phyloP scores from a whole-genome alignment of 2,113 vertebrate species.

The Gobio gobio region DNA sequence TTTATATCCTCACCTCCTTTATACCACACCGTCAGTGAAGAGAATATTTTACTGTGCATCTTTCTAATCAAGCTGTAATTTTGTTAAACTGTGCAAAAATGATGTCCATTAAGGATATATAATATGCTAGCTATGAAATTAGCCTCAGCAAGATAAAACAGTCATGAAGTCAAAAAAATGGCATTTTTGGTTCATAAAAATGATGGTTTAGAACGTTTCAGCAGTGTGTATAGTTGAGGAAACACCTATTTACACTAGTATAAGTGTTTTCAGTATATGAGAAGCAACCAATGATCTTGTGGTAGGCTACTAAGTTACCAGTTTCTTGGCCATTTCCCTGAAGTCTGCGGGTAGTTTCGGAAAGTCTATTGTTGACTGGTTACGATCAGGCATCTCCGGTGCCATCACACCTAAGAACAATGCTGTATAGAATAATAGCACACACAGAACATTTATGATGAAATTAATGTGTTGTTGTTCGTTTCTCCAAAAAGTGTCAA shows the following conservation, averaged over 20 bases:
- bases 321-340: constrained; percentile 49
- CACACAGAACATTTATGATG: not conserved
- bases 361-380: not conserved
- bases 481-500: not conserved
- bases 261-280: not conserved
- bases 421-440: constrained; percentile 42
- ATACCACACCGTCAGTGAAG: too few relatives aligned
- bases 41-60: not conserved
- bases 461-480: not conserved
- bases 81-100: not conserved
- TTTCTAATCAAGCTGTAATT: not conserved
- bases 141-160: not conserved
- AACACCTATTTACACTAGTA: not conserved
- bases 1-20: too few relatives aligned
- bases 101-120: not conserved
- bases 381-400: not conserved
- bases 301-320: constrained; percentile 65
- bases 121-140: not conserved
- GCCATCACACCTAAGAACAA: not conserved
- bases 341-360: constrained; percentile 38
- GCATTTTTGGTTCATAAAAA: not conserved
- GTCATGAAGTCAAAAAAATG: not conserved
- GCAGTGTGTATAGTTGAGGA: not conserved
- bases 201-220: not conserved
- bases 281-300: not conserved